Conservation (phyloP, 2,888 invertebrate genomes). For the Ophion ventricosus region DNA sequence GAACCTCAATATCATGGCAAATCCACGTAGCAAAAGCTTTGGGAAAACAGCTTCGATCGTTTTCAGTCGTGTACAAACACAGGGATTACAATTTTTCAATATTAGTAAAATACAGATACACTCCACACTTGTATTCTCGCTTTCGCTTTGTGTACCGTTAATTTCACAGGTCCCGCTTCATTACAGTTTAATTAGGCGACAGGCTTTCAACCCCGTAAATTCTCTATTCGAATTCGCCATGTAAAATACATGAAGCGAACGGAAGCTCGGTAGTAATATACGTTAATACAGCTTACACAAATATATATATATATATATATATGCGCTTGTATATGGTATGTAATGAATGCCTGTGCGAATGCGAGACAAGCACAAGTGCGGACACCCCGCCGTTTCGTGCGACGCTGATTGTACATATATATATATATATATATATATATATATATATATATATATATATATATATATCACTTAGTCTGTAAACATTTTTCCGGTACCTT, state of each 20-base stretch:
- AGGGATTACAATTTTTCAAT: no score
- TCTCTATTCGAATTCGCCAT: conserved; percentile 67
- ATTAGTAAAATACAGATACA: no score
- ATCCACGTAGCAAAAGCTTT: no score
- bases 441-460: no score
- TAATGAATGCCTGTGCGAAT: conserved; percentile 55
- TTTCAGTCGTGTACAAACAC: no score
- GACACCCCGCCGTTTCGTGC: conserved; percentile 76
- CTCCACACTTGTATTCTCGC: neutral
- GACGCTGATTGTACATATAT: conserved; percentile 62
- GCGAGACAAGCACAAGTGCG: conserved; percentile 73
- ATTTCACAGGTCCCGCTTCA: conserved; percentile 61
- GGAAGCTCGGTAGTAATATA: conserved; percentile 48
- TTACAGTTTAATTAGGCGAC: conserved; percentile 78
- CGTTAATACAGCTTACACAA: neutral
- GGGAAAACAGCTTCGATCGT: no score
- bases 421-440: neutral
- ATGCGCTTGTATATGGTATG: conserved; percentile 22
- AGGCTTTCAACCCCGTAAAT: conserved; percentile 60
- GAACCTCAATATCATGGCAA: no score
- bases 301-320: neutral
- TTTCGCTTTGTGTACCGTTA: neutral
- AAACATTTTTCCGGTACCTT: no score
- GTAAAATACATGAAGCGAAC: conserved; percentile 74
- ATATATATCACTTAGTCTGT: no score